Conservation (phyloP, 2,113 vertebrate genomes). For the Panthera tigris region DNA sequence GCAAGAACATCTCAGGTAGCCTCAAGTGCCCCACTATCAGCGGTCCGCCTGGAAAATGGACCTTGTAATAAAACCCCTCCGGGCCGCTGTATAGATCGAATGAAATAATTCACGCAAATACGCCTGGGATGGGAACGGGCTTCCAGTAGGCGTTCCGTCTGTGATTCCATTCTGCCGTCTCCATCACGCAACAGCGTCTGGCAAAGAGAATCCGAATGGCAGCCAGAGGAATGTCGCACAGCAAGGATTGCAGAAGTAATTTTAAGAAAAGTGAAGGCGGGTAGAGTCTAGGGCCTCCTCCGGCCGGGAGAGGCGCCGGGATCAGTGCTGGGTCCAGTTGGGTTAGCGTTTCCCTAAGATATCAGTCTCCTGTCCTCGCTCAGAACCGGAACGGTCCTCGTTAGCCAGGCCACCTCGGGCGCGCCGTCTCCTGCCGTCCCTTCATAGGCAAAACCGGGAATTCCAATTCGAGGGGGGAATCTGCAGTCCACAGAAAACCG, state of each 20-base stretch:
- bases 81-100: neutral
- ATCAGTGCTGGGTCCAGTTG: neutral
- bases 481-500: neutral
- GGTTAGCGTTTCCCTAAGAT: neutral
- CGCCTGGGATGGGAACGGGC: fast-evolving
- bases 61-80: neutral
- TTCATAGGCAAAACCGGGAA: neutral
- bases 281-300: neutral
- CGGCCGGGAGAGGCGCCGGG: fast-evolving
- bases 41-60: neutral
- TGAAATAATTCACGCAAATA: neutral
- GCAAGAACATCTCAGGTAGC: neutral
- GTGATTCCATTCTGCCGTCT: neutral
- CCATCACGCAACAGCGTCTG: fast-evolving
- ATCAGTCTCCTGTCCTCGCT: neutral
- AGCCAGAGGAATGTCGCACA: fast-evolving
- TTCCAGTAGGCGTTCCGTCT: neutral
- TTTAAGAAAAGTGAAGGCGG: neutral
- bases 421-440: neutral
- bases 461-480: neutral
- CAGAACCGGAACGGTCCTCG: neutral
- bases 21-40: neutral
- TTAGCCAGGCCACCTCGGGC: neutral
- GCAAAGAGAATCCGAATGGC: neutral
- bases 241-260: fast-evolving